Conservation (phyloP, 2,113 vertebrate species). For the Oreochromis tanganicae region DNA sequence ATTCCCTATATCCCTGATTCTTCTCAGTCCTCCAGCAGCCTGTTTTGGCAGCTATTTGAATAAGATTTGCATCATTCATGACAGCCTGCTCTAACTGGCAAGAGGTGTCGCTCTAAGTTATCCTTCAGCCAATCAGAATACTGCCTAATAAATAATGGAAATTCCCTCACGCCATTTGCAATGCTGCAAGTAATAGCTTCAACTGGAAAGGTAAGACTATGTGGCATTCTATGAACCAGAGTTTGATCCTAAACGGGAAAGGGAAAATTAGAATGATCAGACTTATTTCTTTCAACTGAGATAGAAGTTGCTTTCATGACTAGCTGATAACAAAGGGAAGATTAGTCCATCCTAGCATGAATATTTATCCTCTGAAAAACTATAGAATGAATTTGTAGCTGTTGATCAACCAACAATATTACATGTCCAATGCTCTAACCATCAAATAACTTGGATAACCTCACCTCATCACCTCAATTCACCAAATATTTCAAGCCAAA, state of each 20-base stretch:
- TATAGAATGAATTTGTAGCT: neutral
- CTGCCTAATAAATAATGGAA: neutral
- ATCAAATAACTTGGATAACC: neutral
- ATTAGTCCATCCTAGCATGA: neutral
- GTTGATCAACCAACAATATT: neutral
- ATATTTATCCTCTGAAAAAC: neutral
- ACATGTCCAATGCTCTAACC: neutral
- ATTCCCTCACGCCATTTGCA: neutral
- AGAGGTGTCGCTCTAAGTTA: neutral
- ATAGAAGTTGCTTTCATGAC: neutral
- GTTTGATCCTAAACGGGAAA: neutral
- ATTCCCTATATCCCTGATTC: neutral
- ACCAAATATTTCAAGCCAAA: neutral
- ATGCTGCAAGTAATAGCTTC: neutral
- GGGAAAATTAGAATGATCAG: neutral
- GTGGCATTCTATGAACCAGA: neutral
- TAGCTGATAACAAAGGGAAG: neutral
- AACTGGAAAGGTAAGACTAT: neutral
- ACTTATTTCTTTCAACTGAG: neutral
- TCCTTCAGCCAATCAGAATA: neutral
- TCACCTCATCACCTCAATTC: neutral
- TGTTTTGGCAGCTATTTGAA: neutral
- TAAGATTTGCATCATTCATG: neutral
- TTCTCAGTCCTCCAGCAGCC: neutral
- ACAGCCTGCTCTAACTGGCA: neutral